Percentiles rank a stretch among this genome's conserved stretches.
Evolutionary conservation across 2,797 vertebrate genomes (phyloP).

Genomic region (Naso thynnoides): DNA sequence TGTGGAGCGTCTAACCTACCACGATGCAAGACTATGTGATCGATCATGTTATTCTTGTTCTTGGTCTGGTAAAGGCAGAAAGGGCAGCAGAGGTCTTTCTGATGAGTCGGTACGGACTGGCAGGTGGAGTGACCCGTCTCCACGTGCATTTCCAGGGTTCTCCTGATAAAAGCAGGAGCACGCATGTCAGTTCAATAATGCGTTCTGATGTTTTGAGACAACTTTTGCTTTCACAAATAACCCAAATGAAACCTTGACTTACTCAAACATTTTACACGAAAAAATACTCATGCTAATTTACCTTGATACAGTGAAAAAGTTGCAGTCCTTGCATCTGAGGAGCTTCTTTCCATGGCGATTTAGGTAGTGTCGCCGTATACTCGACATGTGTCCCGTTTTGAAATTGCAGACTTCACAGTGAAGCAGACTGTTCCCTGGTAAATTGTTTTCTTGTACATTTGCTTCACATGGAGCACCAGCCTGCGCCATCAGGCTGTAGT

Average conservation of each 20-base stretch:
- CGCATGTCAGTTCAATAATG: neutral
- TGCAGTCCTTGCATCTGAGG: constrained; percentile 92
- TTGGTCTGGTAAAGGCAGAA: constrained; percentile 96
- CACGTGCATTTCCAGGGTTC: constrained; percentile 91
- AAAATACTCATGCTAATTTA: constrained; percentile 72
- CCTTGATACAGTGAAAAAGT: constrained; percentile 92
- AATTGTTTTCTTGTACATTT: constrained; percentile 47
- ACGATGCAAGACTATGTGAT: constrained; percentile 94
- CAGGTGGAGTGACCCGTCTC: constrained; percentile 86
- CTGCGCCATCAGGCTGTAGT: constrained; percentile 88
- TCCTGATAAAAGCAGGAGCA: constrained; percentile 77
- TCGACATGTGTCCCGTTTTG: constrained; percentile 89
- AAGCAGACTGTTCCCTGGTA: constrained; percentile 75
- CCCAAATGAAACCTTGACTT: neutral
- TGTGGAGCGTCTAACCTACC: constrained; percentile 77
- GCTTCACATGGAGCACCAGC: constrained; percentile 71
- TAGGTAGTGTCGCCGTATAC: constrained; percentile 91
- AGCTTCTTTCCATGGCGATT: constrained; percentile 93
- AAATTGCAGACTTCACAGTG: constrained; percentile 95
- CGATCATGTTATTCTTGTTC: constrained; percentile 96
- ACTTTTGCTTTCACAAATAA: neutral
- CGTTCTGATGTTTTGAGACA: no score
- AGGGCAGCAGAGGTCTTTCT: constrained; percentile 91
- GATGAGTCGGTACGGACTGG: constrained; percentile 84
- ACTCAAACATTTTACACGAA: neutral